Conservation (phyloP, 2,113 vertebrate species). For the Panthera leo region DNA sequence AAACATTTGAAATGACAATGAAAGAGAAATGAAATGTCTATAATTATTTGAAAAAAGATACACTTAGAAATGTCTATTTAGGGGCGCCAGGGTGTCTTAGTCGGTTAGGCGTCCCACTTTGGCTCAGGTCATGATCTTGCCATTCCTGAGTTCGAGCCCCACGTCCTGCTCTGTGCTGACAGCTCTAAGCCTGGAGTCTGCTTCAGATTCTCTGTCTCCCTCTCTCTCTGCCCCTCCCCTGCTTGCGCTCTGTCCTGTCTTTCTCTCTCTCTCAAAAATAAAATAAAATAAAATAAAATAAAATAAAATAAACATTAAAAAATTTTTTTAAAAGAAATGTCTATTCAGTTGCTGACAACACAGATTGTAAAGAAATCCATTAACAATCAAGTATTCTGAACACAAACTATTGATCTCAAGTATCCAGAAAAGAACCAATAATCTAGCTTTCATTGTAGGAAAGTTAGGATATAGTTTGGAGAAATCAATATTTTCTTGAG, state of each 20-base stretch:
- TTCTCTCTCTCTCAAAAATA: too few relatives aligned
- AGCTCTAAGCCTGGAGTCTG: too few relatives aligned
- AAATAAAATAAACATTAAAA: too few relatives aligned
- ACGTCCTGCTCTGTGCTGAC: too few relatives aligned
- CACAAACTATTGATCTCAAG: not conserved
- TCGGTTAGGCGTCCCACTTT: too few relatives aligned
- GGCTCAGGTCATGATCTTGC: too few relatives aligned
- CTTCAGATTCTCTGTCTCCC: too few relatives aligned
- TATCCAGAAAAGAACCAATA: not conserved
- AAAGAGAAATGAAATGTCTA: not conserved
- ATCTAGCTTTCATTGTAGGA: not conserved
- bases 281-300: too few relatives aligned
- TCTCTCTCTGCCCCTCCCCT: too few relatives aligned
- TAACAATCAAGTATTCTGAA: not conserved
- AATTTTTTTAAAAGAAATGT: not conserved
- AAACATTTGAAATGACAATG: not conserved
- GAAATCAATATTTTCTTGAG: not conserved
- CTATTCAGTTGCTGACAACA: not conserved
- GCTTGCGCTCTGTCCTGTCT: too few relatives aligned
- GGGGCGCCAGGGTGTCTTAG: too few relatives aligned
- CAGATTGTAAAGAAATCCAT: not conserved
- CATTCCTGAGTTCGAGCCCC: too few relatives aligned
- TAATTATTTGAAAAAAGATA: conserved; percentile 44
- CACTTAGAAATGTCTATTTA: not conserved
- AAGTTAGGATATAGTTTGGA: not conserved